Evolutionary conservation across 2,113 vertebrate species (phyloP).

Genomic region (Hippocampus comes): DNA sequence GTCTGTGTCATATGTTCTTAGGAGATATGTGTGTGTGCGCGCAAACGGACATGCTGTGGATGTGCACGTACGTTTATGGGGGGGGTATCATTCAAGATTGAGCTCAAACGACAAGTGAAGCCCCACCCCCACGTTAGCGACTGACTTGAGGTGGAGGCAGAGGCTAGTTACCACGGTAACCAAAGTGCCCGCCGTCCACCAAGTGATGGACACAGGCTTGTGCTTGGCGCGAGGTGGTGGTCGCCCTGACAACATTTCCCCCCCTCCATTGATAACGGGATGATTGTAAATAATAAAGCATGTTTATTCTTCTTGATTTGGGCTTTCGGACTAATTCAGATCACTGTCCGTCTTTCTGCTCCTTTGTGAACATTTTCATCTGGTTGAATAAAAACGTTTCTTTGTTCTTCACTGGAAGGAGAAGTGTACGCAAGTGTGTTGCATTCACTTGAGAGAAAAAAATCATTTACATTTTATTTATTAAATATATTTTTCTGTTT

Average conservation of each 20-base stretch:
- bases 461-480: too few species aligned
- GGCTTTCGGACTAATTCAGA: neutral
- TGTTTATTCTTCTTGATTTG: neutral
- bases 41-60: too few species aligned
- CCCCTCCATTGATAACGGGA: neutral
- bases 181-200: neutral
- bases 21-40: neutral
- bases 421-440: too few species aligned
- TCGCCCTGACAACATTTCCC: neutral
- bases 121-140: neutral
- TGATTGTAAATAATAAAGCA: constrained; percentile 1
- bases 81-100: neutral
- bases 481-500: too few species aligned
- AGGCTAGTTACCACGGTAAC: neutral
- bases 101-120: neutral
- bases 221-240: neutral
- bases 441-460: too few species aligned
- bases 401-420: neutral
- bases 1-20: neutral
- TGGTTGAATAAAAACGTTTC: neutral
- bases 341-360: neutral
- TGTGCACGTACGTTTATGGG: too few species aligned
- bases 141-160: neutral
- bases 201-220: neutral
- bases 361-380: neutral